Conservation (phyloP, 37 sponge, comb jelly and placozoan genomes). For the Lycopodina hypogea region DNA sequence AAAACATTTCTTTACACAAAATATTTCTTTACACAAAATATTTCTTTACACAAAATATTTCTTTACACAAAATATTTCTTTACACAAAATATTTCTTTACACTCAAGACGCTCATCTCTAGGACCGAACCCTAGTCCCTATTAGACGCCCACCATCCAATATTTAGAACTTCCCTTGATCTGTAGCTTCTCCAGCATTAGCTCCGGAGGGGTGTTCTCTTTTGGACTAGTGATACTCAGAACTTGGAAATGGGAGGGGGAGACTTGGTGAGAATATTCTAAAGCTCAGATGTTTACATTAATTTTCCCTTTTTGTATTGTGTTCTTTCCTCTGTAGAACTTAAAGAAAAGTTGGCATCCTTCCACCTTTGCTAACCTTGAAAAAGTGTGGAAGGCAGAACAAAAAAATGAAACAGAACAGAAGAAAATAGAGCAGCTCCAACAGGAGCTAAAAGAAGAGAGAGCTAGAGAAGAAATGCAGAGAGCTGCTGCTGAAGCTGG, state of each 20-base stretch:
- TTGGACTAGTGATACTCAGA: background rate
- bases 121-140: no score
- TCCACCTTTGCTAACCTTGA: slow-evolving; percentile 78
- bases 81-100: no score
- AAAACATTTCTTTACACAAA: no score
- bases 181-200: no score
- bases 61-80: no score
- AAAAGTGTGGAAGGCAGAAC: slow-evolving; percentile 83
- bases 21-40: no score
- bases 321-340: slow-evolving; percentile 26
- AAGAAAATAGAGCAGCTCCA: slow-evolving; percentile 79
- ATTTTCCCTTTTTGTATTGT: background rate
- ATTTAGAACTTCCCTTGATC: no score
- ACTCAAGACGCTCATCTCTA: no score
- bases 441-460: slow-evolving; percentile 67
- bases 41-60: no score
- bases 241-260: slow-evolving; percentile 75
- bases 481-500: slow-evolving; percentile 63
- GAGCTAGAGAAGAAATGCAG: slow-evolving; percentile 74
- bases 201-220: no score
- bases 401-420: slow-evolving; percentile 70
- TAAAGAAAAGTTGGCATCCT: slow-evolving; percentile 93
- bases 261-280: slow-evolving; percentile 49
- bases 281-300: background rate
- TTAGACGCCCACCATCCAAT: no score